Base-by-base conservation (phyloP, 2,113 vertebrate species). In the Ammodytes marinus region DNA sequence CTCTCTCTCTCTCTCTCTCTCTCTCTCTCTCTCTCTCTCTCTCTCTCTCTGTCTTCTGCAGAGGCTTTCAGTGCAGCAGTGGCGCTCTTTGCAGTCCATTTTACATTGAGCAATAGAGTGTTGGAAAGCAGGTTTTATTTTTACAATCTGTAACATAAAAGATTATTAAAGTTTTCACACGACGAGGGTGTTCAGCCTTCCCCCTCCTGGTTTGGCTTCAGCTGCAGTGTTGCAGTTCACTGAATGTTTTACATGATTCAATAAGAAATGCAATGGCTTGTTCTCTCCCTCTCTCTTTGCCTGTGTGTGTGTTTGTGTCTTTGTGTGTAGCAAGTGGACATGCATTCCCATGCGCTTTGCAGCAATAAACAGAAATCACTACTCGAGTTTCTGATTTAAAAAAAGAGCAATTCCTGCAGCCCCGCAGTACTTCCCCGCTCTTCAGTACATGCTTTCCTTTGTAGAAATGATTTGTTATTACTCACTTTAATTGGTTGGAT, bases 401-500 rank as follows among this genome's bases (percentile, higher is more conserved):
- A 85, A 83, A 80, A 83, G 53, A 74, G 12, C 58, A 15, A 54
- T 82, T 71, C 54, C 42, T 58, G 5, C 4, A 19, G 37, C 46
- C 42, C 46, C 27, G 9, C 72, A n/a, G 35, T 68, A 8, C 88
- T 76, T 72, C 55, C 47, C 72, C 65, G n/a, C 77, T 86, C 86
- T 35, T 88, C 70, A 82, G 77, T 69, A 86, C 88, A 86, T 71
- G 81, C 89, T 92, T 89, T 91, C 87, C 73, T 91, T 89, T 89
- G 86, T 84, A 39, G 19, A 69, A 90, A 84, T 92, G 91, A 94
- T 94, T 93, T 94, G 88, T 93, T 93, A 88, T 94, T 93, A 88
- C 94, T 83, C 89, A 69, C 76, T 93, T 94, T 94, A 94, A 95
- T 95, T 91, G 91, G 87, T 77, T 86, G 80, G 90, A 93, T 94